Evolutionary conservation across 2,113 vertebrate genomes (phyloP).

Genomic region (Lampris incognitus): DNA sequence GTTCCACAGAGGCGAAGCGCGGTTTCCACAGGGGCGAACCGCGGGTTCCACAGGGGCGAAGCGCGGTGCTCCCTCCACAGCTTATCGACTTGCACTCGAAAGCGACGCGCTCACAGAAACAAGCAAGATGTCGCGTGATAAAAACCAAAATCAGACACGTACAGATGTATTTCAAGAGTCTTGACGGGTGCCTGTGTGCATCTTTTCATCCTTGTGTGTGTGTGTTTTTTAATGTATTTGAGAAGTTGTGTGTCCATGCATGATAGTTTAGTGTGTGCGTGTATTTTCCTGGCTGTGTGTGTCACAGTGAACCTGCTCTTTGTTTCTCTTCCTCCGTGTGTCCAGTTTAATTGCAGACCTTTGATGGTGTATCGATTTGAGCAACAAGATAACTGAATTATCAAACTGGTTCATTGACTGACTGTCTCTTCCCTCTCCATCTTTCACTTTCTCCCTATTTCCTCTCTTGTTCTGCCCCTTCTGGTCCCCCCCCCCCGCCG

Average conservation of each 20-base stretch:
- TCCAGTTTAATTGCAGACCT: slow-evolving; percentile 66
- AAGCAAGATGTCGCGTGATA: no score
- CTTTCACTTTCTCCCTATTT: slow-evolving; percentile 37
- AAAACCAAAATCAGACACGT: no score
- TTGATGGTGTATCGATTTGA: slow-evolving; percentile 67
- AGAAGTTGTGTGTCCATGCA: not conserved
- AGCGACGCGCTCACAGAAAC: no score
- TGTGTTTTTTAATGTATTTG: not conserved
- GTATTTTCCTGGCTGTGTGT: slow-evolving; percentile 11
- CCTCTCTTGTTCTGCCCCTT: slow-evolving; percentile 24
- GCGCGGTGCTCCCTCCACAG: no score
- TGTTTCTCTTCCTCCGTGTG: slow-evolving; percentile 56
- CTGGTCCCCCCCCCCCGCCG: not conserved
- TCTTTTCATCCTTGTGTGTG: not conserved
- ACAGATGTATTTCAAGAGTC: no score
- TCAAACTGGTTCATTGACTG: slow-evolving; percentile 76
- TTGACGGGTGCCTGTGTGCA: not conserved
- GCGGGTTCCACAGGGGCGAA: no score
- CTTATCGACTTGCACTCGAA: no score
- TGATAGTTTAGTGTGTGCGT: not conserved
- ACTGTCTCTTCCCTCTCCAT: slow-evolving; percentile 61
- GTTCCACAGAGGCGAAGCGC: no score
- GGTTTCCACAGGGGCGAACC: no score
- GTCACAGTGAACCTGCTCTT: slow-evolving; percentile 33
- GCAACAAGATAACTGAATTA: slow-evolving; percentile 75